phyloP scores from a whole-genome alignment of 1,140 invertebrate genomes.

The Matsumurasca onukii region DNA sequence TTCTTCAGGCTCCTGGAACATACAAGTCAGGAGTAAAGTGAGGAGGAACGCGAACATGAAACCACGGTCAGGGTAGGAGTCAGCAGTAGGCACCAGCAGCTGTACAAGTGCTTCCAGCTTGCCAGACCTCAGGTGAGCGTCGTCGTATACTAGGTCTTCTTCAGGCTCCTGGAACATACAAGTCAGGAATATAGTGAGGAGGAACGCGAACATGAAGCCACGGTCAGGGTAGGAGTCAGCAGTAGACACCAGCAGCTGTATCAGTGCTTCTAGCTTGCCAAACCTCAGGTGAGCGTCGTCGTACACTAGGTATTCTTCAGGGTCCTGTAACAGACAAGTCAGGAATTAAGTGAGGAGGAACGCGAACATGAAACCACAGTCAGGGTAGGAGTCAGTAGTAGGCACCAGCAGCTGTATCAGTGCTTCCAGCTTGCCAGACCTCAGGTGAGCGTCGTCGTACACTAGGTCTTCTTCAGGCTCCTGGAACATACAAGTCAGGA shows the following conservation, averaged over 20 bases:
- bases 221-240: conserved; percentile 84
- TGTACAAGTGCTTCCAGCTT: conserved; percentile 82
- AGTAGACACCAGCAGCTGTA: conserved; percentile 88
- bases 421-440: conserved; percentile 81
- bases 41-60: conserved; percentile 93
- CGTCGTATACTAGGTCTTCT: conserved; percentile 68
- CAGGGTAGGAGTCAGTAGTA: conserved; percentile 83
- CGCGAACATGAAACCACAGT: conserved; percentile 86
- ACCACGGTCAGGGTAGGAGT: conserved; percentile 83
- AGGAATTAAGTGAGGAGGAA: too few species aligned
- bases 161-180: conserved; percentile 64
- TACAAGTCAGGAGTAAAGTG: too few species aligned
- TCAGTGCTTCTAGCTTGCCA: conserved; percentile 79
- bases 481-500: conserved; percentile 90
- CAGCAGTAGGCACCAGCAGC: conserved; percentile 85
- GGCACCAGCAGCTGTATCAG: conserved; percentile 89
- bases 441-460: conserved; percentile 83
- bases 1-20: conserved; percentile 59
- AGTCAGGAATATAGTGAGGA: conserved; percentile 90
- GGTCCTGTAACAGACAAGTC: too few species aligned
- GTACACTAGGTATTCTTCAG: conserved; percentile 73
- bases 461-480: conserved; percentile 64
- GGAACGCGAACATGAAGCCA: conserved; percentile 91
- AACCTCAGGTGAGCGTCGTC: conserved; percentile 84
- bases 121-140: conserved; percentile 83